Evolutionary conservation across 92 coral and sea anemone species (phyloP), one percentile per base, ranked within the genome.

Genomic region (Chrysogorgia sp.): DNA sequence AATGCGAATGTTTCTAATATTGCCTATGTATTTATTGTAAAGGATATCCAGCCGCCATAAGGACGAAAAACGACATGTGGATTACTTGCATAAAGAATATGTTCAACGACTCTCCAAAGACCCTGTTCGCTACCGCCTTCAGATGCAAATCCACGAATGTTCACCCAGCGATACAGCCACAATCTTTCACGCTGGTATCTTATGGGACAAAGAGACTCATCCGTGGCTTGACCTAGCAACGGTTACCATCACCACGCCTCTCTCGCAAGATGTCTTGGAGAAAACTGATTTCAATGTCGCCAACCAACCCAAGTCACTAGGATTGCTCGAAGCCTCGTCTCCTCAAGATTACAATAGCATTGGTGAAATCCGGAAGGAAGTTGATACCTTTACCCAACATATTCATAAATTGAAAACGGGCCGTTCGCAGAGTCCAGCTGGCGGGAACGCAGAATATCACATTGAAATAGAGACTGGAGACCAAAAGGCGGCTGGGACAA

Each of bases 171-270:
- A 94, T 64, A 87, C 91, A 25, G 88, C 90, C 13, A 82, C 83
- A 43, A 76, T 94, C 10, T 83, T 94, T 34, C 88, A 91, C 48
- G 57, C 67, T 23, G 83, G 86, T 31, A 80, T 88, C 20, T 22
- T 66, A 34, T 94, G 98, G 98, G 88, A 92, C 79, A 93, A 91
- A 74, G 74, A 40, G 0, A 83, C 88, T 1, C 97, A 94, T 65
- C 97, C 98, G 0, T 94, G 98, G 98, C 59, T 91, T 12, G 98
- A 94, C 82, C 69, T 94, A 10, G 98, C 97, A 62, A 89, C 88
- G 59, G 90, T 94, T 67, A 89, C 87, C 20, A 60, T 94, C 15
- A 87, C 89, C 4, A 70, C 92, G 3, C 67, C 86, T 33, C 89
- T 94, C 3, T 61, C 90, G 49, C 88, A 87, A 24, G 86, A 91